phyloP scores from a whole-genome alignment of 2,888 invertebrate genomes.

The Nebria brevicollis region DNA sequence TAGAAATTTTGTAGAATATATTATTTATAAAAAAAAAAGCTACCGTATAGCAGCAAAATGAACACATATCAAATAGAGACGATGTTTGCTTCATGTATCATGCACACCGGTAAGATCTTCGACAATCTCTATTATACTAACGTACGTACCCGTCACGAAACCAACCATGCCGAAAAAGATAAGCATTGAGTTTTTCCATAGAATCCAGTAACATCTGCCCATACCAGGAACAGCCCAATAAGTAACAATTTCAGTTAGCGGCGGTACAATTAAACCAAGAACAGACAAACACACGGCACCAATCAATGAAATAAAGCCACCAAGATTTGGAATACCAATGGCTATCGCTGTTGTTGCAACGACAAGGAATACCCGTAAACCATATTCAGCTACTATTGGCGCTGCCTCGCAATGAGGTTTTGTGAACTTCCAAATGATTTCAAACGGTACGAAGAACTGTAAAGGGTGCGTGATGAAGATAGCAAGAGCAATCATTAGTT shows the following conservation, averaged over 20 bases:
- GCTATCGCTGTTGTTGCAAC: conserved; percentile 79
- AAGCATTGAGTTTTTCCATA: conserved; percentile 79
- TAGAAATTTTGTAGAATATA: too few relatives aligned
- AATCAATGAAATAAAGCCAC: conserved; percentile 93
- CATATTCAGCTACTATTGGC: conserved; percentile 79
- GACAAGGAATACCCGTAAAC: conserved; percentile 77
- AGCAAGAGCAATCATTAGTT: conserved; percentile 85
- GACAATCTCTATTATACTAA: conserved; percentile 79
- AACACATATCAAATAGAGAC: not conserved
- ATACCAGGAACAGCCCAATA: conserved; percentile 83
- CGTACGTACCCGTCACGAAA: conserved; percentile 82
- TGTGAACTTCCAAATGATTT: conserved; percentile 91
- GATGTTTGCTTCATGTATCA: not conserved
- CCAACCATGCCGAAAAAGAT: conserved; percentile 80
- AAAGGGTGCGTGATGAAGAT: conserved; percentile 95
- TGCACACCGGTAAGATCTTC: conserved; percentile 6
- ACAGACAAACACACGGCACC: conserved; percentile 93
- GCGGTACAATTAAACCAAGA: conserved; percentile 91
- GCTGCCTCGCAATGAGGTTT: conserved; percentile 76
- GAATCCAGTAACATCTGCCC: conserved; percentile 79
- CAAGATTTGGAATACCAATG: conserved; percentile 87
- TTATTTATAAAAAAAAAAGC: too few relatives aligned
- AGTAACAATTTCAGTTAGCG: conserved; percentile 88
- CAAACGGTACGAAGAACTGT: conserved; percentile 98
- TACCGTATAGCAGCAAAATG: too few relatives aligned